phyloP scores from a whole-genome alignment of 2,797 vertebrate species.

The Linurgus olivaceus region DNA sequence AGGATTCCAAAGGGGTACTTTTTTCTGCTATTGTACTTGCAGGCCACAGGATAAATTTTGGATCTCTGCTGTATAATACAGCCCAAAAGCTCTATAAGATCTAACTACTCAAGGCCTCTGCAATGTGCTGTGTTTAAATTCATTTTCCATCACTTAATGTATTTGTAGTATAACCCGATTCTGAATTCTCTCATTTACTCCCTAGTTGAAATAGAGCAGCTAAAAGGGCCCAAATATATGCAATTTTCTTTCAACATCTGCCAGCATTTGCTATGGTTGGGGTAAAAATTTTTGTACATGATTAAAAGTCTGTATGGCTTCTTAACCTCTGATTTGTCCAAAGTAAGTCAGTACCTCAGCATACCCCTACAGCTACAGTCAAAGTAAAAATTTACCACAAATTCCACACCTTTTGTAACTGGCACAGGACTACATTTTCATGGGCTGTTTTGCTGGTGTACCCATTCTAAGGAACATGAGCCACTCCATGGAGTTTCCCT shows the following conservation, averaged over 20 bases:
- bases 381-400: neutral
- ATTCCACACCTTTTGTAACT: neutral
- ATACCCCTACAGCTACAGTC: neutral
- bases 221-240: neutral
- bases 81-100: neutral
- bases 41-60: neutral
- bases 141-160: neutral
- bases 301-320: neutral
- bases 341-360: neutral
- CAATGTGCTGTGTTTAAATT: neutral
- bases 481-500: neutral
- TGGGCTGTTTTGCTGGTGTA: neutral
- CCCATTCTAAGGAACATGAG: fast-evolving
- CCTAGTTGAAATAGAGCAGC: neutral
- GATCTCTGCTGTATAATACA: neutral
- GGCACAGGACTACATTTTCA: neutral
- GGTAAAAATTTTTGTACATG: neutral
- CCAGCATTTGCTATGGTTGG: neutral
- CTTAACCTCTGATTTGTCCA: neutral
- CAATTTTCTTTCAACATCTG: neutral
- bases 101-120: neutral
- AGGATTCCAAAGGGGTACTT: neutral
- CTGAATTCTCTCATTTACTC: neutral
- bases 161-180: neutral
- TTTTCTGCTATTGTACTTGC: neutral